Conservation (phyloP, 1,140 invertebrate genomes). For the Zophobas atratus region DNA sequence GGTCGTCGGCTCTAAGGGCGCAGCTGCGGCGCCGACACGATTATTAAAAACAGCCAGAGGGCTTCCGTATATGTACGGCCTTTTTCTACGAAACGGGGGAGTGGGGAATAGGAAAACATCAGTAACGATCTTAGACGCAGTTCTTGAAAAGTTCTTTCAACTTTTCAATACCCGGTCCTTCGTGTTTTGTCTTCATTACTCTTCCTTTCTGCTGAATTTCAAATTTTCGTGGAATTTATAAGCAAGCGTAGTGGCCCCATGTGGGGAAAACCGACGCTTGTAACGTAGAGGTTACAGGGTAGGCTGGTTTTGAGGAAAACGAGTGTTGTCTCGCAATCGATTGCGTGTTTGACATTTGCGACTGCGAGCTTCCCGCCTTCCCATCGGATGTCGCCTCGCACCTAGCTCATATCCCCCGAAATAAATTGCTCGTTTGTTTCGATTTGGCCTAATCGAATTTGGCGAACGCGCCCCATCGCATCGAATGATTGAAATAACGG, state of each 20-base stretch:
- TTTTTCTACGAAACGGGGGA: not conserved
- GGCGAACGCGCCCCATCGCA: constrained; percentile 26
- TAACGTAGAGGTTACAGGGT: no score
- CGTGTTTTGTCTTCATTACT: no score
- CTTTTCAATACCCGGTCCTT: no score
- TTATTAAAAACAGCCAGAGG: constrained; percentile 55
- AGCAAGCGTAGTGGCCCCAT: no score
- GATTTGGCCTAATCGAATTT: constrained; percentile 32
- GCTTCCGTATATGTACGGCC: constrained; percentile 19
- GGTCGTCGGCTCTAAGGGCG: constrained; percentile 38
- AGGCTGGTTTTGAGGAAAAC: no score
- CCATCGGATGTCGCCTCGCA: not conserved
- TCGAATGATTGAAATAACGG: constrained; percentile 33
- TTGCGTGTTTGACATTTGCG: not conserved
- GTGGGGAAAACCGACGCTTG: no score
- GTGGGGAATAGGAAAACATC: no score
- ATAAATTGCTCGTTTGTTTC: constrained; percentile 30
- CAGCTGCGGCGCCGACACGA: constrained; percentile 47
- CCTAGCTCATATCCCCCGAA: not conserved
- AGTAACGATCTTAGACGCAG: no score
- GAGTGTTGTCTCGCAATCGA: no score
- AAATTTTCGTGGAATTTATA: no score
- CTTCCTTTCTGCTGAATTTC: no score
- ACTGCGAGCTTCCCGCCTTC: not conserved
- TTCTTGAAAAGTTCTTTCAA: no score